phyloP scores from a whole-genome alignment of 2,113 vertebrate species.

The Tenebrosternarchus preto region DNA sequence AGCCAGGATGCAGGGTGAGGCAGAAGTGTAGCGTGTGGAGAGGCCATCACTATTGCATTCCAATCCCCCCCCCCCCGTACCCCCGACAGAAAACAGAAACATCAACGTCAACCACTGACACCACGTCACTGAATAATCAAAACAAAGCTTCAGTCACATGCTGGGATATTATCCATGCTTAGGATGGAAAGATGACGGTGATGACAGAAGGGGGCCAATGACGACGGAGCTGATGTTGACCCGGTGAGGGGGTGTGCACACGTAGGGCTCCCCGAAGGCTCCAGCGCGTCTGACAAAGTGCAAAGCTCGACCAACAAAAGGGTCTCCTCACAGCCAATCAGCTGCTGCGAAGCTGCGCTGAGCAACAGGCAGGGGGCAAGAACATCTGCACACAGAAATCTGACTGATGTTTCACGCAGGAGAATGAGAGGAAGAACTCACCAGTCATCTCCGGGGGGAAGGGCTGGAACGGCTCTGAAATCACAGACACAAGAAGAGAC shows the following conservation, averaged over 20 bases:
- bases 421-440: slow-evolving; percentile 70
- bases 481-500: slow-evolving; percentile 2
- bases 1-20: too few relatives aligned
- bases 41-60: too few relatives aligned
- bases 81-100: slow-evolving; percentile 10
- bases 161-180: slow-evolving; percentile 48
- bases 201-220: slow-evolving; percentile 10
- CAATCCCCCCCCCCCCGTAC: too few relatives aligned
- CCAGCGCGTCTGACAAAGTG: neutral
- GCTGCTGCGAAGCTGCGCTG: slow-evolving; percentile 63
- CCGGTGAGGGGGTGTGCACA: neutral
- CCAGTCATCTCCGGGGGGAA: slow-evolving; percentile 86
- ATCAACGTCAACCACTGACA: neutral
- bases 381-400: slow-evolving; percentile 66
- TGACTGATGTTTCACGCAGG: slow-evolving; percentile 33
- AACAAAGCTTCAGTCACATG: slow-evolving; percentile 43
- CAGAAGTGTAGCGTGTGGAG: too few relatives aligned
- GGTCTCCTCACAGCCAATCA: slow-evolving; percentile 50
- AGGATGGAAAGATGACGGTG: slow-evolving; percentile 27
- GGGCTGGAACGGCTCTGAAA: slow-evolving; percentile 88
- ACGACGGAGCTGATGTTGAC: slow-evolving; percentile 15
- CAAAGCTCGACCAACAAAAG: slow-evolving; percentile 31
- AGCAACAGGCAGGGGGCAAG: slow-evolving; percentile 73
- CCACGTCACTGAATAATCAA: slow-evolving; percentile 18
- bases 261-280: slow-evolving; percentile 3